Evolutionary conservation across 1,140 invertebrate genomes (phyloP).

Genomic region (Drosophila elegans): DNA sequence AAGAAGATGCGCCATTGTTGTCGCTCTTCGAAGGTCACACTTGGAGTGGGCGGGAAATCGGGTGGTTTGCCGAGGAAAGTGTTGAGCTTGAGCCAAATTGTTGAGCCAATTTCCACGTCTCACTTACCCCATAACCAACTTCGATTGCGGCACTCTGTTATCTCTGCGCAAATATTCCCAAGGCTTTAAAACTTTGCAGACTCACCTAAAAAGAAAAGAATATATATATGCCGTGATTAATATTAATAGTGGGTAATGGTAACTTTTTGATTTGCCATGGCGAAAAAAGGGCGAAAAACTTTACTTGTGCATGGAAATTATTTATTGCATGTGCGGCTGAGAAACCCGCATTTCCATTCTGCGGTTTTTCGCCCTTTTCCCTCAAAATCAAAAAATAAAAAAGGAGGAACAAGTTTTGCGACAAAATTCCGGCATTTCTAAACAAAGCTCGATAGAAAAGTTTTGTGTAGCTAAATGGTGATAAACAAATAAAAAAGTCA

Average conservation of each 20-base stretch:
- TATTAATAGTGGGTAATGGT: slow-evolving; percentile 41
- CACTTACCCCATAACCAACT: slow-evolving; percentile 53
- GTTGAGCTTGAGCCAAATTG: slow-evolving; percentile 62
- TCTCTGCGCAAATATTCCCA: slow-evolving; percentile 5
- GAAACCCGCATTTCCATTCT: slow-evolving; percentile 25
- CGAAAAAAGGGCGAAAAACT: slow-evolving; percentile 16
- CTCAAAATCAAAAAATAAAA: not conserved
- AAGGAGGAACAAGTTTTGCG: slow-evolving; percentile 11
- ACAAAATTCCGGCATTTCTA: slow-evolving; percentile 13
- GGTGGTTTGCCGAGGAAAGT: slow-evolving; percentile 43
- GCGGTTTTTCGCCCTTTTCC: not conserved
- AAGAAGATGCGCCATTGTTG: slow-evolving; percentile 50
- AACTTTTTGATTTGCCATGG: slow-evolving; percentile 45
- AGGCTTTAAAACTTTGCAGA: slow-evolving; percentile 24
- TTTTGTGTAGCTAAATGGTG: slow-evolving; percentile 32
- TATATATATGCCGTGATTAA: slow-evolving; percentile 20
- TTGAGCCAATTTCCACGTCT: slow-evolving; percentile 65
- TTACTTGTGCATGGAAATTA: slow-evolving; percentile 38
- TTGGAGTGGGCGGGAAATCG: slow-evolving; percentile 28
- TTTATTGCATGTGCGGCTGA: slow-evolving; percentile 33
- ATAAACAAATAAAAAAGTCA: slow-evolving; percentile 23
- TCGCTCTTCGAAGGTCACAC: slow-evolving; percentile 49
- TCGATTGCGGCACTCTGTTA: slow-evolving; percentile 33
- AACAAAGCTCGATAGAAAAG: slow-evolving; percentile 34
- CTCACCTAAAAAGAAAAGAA: slow-evolving; percentile 56